Percentiles rank a stretch among this genome's conserved stretches.
phyloP scores from a whole-genome alignment of 2,113 vertebrate genomes.

The Hypanus sabinus region DNA sequence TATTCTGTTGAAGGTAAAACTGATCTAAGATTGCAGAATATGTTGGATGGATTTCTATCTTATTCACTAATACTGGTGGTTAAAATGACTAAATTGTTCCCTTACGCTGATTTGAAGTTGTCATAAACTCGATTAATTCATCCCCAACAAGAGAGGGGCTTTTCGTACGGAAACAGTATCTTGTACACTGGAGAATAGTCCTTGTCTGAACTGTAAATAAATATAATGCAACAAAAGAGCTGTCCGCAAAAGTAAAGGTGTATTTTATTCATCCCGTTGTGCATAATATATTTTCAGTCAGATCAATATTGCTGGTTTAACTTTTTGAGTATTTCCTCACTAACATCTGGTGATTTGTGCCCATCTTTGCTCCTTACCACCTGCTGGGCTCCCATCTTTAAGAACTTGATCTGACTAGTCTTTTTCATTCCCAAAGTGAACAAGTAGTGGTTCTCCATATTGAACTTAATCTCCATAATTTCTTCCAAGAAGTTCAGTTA shows the following conservation, averaged over 20 bases:
- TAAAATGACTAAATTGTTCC: neutral
- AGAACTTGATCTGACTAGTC: too few relatives aligned
- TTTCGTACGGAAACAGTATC: neutral
- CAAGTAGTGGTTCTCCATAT: neutral
- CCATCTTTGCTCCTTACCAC: too few relatives aligned
- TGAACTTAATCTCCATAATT: neutral
- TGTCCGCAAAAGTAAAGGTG: neutral
- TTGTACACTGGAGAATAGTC: neutral
- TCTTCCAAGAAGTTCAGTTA: neutral
- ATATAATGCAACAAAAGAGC: neutral
- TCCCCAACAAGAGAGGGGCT: neutral
- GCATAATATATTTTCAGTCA: too few relatives aligned
- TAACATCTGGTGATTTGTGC: too few relatives aligned
- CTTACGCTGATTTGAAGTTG: too few relatives aligned
- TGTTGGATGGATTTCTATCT: neutral
- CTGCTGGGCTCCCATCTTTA: too few relatives aligned
- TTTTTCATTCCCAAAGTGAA: too few relatives aligned
- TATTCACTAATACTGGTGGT: neutral
- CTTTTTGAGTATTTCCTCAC: too few relatives aligned
- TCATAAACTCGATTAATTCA: neutral
- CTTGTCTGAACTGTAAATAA: neutral
- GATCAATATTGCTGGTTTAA: too few relatives aligned
- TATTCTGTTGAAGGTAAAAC: conserved; percentile 77
- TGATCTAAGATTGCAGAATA: neutral
- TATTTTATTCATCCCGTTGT: too few relatives aligned